Evolutionary conservation across 2,113 vertebrate genomes (phyloP), one percentile per base, ranked within the genome.

Genomic region (Spea multiplicata): DNA sequence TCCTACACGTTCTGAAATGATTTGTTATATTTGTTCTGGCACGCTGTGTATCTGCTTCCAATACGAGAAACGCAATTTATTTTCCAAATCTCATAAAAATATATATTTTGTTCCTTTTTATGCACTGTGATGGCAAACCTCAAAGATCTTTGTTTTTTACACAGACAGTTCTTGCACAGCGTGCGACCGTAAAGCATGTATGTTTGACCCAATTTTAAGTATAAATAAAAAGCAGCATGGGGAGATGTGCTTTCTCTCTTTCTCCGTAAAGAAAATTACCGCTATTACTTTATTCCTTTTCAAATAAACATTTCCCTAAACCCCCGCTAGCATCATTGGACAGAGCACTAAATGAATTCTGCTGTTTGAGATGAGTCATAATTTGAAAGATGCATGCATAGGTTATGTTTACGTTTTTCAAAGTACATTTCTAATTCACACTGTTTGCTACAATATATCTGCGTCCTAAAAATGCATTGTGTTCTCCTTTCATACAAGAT

Each of bases 151-250:
- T 70, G 59, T 30, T 71, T 68, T n/a, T 65, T 16, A 64, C 76
- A 77, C 4, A 45, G 5, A 0, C 55, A 52, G 49, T 2, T 44
- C 3, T 72, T 72, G 3, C 12, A 80, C 9, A 75, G 12, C 8
- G 10, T 74, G 2, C n/a, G 0, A 80, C 3, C 50, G 14, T 70
- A 83, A 65, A 0, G 0, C 3, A 52, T 4, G 9, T 0, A 52
- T 82, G 67, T 85, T 82, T 81, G 55, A 81, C 46, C n/a, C 5
- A 61, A 1, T 66, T 75, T 44, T 83, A 75, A 75, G 69, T 75
- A 71, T 76, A 83, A 86, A 78, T 67, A 80, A 74, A 30, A 76
- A 67, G 1, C 6, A 83, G 8, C 7, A 10, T 47, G 0, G 0
- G 3, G 49, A 12, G 74, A 5, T 0, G 5, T 30, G 47, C 71